Evolutionary conservation across 2,888 invertebrate genomes (phyloP), one percentile per base, ranked within the genome.

Genomic region (Melitaea athalia): DNA sequence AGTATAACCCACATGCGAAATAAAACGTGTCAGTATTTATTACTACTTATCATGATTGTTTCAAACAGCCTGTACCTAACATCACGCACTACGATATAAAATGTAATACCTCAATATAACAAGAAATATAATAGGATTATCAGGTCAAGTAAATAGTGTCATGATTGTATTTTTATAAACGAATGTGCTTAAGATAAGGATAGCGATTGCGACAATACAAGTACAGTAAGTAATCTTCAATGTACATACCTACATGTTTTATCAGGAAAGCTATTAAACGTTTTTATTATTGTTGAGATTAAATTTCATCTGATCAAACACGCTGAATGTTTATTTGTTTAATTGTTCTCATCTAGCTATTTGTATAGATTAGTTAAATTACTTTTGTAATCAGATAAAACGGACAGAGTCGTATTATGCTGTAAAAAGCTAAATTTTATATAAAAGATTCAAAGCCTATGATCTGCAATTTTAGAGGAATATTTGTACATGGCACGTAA

Each of bases 231-330:
- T 31, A 31, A 42, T 42, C 57, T 42, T 7, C n/a, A 57, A 57
- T 14, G 0, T 42, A 57, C n/a, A n/a, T n/a, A n/a, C n/a, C n/a
- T n/a, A n/a, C 5, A n/a, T n/a, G n/a, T 57, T 57, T 57, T 57
- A 57, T 57, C 42, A 5, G 11, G 14, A 42, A 15, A 33, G 14
- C 57, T 42, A 42, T 57, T 57, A 57, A 11, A 57, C 11, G n/a
- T 42, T 11, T 57, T 55, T 15, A 57, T 55, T 15, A 57, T 15
- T 57, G n/a, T 38, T 15, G n/a, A 57, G 57, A 57, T 57, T 15
- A 57, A 11, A 10, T 57, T 57, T 24, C 52, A 42, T 57, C 57
- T 57, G 57, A 57, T 17, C 57, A 57, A 42, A 57, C 42, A 57
- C 42, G 42, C 15, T 15, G 15, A 38, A 11, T 57, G 38, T 57